Conservation (phyloP, 2,113 vertebrate species). For the Perognathus longimembris region DNA sequence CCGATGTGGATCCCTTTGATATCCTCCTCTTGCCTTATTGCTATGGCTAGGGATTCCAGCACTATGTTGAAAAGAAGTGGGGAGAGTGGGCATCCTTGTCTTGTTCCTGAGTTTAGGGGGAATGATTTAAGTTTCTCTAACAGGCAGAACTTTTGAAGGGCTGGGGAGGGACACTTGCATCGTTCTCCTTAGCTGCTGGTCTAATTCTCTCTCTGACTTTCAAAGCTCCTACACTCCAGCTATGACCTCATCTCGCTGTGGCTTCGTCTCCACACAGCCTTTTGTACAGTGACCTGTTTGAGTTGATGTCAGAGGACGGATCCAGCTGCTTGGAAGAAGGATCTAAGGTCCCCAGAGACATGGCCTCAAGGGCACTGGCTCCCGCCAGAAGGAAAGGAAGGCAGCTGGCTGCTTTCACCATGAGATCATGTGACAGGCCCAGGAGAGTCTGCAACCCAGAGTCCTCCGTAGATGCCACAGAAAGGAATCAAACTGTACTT, state of each 20-base stretch:
- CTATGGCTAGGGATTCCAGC: too few species aligned
- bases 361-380: not conserved
- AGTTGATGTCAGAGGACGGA: not conserved
- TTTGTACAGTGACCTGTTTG: not conserved
- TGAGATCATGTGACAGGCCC: not conserved
- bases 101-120: too few species aligned
- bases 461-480: not conserved
- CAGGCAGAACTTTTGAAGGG: not conserved
- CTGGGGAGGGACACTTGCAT: too few species aligned
- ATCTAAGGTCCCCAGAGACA: not conserved
- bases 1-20: too few species aligned
- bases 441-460: not conserved
- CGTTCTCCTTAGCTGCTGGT: not conserved
- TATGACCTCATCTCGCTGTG: not conserved
- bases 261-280: not conserved
- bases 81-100: too few species aligned
- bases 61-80: too few species aligned
- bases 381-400: slow-evolving; percentile 13
- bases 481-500: not conserved
- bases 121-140: too few species aligned
- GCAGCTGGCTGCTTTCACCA: not conserved
- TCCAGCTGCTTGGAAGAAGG: not conserved
- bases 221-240: not conserved
- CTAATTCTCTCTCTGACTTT: not conserved
- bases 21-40: too few species aligned